A percentile compares a stretch with the other conserved stretches of the same genome.
phyloP scores from a whole-genome alignment of 2,113 vertebrate genomes.

The Tylochromis polylepis region DNA sequence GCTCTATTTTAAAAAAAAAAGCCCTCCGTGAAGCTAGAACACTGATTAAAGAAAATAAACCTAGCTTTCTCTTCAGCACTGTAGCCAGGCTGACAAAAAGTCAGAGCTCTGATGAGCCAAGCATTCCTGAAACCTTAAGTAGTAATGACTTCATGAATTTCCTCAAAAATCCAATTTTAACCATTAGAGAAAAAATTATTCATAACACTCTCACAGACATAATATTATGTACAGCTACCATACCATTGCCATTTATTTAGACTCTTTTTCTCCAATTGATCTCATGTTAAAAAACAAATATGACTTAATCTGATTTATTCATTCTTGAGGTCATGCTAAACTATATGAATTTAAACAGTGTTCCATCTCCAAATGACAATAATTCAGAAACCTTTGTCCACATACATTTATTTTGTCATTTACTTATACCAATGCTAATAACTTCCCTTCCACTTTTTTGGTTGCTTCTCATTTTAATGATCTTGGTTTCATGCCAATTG shows the following conservation, averaged over 20 bases:
- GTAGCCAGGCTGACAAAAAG: rapidly evolving
- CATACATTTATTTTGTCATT: background rate
- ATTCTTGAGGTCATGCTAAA: background rate
- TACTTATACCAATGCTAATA: background rate
- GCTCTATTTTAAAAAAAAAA: too few species aligned
- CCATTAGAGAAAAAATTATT: background rate
- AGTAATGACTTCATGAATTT: rapidly evolving
- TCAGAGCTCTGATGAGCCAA: background rate
- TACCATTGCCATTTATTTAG: background rate
- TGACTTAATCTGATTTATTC: background rate
- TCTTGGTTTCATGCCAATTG: slow-evolving; percentile 76
- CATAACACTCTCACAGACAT: background rate
- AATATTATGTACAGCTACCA: rapidly evolving
- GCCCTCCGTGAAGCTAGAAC: too few species aligned
- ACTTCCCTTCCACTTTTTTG: slow-evolving; percentile 53
- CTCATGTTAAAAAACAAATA: background rate
- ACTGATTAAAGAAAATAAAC: too few species aligned
- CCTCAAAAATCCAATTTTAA: too few species aligned
- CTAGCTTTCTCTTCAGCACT: rapidly evolving
- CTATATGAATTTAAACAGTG: background rate
- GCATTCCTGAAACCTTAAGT: rapidly evolving
- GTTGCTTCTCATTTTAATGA: slow-evolving; percentile 80
- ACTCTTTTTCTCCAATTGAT: background rate
- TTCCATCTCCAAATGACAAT: background rate
- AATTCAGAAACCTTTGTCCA: background rate